These are phyloP conservation scores for Cyprinodon brontotheroides DNA, from an alignment of 2,113 vertebrate genomes.

Conservation along the genomic window DNA sequence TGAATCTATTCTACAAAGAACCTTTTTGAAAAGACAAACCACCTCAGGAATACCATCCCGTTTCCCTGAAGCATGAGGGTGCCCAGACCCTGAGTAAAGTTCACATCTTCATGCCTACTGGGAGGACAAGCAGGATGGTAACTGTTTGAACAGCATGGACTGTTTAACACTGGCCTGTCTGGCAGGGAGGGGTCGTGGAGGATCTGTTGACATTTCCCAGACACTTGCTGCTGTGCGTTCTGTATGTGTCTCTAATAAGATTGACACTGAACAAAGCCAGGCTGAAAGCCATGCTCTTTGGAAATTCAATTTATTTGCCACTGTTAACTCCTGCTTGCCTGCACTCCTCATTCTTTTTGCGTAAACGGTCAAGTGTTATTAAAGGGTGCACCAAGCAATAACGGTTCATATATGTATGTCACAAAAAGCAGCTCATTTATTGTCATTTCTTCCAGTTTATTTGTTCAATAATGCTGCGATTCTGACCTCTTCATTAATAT, in stretches of 20 bases:
- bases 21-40: not conserved
- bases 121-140: slow-evolving; percentile 40
- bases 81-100: slow-evolving; percentile 46
- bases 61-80: slow-evolving; percentile 18
- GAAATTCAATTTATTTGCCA: slow-evolving; percentile 12
- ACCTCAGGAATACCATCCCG: not conserved
- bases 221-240: slow-evolving; percentile 53
- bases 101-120: slow-evolving; percentile 40
- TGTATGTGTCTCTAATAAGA: slow-evolving; percentile 31
- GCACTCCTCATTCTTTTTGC: not conserved
- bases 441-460: no score
- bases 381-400: not conserved
- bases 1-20: not conserved
- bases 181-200: slow-evolving; percentile 28
- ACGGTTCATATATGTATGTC: no score
- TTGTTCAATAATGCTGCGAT: no score
- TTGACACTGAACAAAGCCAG: slow-evolving; percentile 35
- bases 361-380: not conserved
- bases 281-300: slow-evolving; percentile 17
- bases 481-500: no score
- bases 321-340: slow-evolving; percentile 26
- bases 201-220: slow-evolving; percentile 81
- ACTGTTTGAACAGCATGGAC: slow-evolving; percentile 52
- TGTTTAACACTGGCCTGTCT: slow-evolving; percentile 59
- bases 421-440: no score